Conservation (phyloP, 2,888 invertebrate genomes). For the Lasiommata megera region DNA sequence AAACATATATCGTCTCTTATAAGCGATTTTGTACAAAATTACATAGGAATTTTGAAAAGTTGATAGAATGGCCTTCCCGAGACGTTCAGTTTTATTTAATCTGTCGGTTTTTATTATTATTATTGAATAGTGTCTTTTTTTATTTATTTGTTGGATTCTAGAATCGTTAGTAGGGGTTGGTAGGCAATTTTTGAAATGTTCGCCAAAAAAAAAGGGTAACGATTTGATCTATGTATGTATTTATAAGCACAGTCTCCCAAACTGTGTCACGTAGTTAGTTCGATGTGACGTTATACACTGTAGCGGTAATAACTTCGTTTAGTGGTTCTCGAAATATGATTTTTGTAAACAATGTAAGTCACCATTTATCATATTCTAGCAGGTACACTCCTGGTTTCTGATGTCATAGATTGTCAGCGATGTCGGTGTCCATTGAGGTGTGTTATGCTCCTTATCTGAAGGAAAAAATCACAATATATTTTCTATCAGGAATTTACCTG, state of each 20-base stretch:
- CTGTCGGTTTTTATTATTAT: slow-evolving; percentile 19
- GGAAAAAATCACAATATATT: no score
- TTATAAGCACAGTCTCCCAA: slow-evolving; percentile 12
- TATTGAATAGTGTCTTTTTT: slow-evolving; percentile 14
- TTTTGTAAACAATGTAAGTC: neutral
- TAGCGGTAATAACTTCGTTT: slow-evolving; percentile 1
- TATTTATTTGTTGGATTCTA: slow-evolving; percentile 18
- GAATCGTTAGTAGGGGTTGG: slow-evolving; percentile 20
- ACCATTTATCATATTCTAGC: neutral
- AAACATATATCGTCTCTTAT: neutral
- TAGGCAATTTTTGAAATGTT: slow-evolving; percentile 5
- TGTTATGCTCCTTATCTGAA: no score
- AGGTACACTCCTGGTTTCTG: neutral
- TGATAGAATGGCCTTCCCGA: slow-evolving; percentile 11
- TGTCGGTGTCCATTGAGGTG: no score
- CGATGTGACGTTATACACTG: slow-evolving; percentile 8
- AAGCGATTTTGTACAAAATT: slow-evolving; percentile 18
- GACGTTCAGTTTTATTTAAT: slow-evolving; percentile 17
- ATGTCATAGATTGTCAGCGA: no score
- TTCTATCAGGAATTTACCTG: neutral
- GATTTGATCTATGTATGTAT: neutral
- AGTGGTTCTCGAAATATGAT: slow-evolving; percentile 3
- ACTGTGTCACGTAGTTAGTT: slow-evolving; percentile 17
- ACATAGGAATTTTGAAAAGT: slow-evolving; percentile 11
- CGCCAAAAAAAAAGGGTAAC: slow-evolving; percentile 2